Conservation (phyloP, 2,113 vertebrate species). For the Dasyprocta punctata region DNA sequence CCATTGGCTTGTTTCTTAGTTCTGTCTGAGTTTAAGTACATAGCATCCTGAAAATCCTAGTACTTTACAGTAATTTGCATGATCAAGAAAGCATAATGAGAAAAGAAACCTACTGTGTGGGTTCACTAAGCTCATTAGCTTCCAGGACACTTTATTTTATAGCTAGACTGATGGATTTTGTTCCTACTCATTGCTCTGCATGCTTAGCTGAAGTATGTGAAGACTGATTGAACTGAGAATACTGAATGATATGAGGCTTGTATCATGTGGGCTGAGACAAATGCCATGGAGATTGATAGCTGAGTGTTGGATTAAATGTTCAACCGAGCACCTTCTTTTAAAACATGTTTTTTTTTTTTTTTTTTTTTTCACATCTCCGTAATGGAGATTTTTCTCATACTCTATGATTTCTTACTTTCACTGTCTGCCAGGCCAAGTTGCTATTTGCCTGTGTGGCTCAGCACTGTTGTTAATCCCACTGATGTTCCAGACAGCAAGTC, state of each 20-base stretch:
- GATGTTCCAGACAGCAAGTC: background rate
- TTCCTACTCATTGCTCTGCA: background rate
- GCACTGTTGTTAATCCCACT: background rate
- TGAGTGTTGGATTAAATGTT: background rate
- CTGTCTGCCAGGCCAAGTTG: background rate
- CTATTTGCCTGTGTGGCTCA: background rate
- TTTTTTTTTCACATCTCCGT: background rate
- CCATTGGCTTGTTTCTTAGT: background rate
- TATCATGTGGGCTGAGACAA: background rate
- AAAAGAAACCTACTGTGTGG: background rate
- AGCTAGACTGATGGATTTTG: background rate
- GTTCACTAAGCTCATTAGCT: background rate
- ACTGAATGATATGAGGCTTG: background rate
- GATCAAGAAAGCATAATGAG: background rate
- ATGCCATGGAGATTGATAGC: background rate
- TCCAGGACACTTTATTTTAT: background rate
- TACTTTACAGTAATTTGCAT: background rate
- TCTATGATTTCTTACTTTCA: background rate
- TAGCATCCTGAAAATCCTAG: background rate
- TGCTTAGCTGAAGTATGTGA: background rate
- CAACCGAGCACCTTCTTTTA: background rate
- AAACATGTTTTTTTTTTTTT: too few relatives aligned
- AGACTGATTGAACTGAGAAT: background rate
- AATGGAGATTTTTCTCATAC: background rate
- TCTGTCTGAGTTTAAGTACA: background rate